A percentile compares a stretch with the other conserved stretches of the same genome.
These are phyloP conservation scores for Epizoanthus illoricatus DNA, from an alignment of 92 coral and sea anemone genomes.

Conservation along the genomic window DNA sequence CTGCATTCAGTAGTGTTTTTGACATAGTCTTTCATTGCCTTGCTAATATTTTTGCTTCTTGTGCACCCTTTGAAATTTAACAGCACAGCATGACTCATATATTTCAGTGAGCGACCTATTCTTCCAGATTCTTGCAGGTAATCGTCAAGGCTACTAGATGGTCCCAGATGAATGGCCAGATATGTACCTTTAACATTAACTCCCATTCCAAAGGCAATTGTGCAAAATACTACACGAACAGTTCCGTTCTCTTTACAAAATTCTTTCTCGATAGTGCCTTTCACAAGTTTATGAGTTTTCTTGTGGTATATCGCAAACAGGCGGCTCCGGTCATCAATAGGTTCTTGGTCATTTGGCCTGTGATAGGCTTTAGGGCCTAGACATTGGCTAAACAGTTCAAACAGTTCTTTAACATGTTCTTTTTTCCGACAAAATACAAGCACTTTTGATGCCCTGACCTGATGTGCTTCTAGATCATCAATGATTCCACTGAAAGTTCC, in stretches of 20 bases:
- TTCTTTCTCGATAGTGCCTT: constrained; percentile 40
- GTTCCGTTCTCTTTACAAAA: constrained; percentile 45
- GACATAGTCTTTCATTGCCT: constrained; percentile 43
- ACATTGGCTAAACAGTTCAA: constrained; percentile 33
- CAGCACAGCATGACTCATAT: constrained; percentile 46
- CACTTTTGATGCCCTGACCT: constrained; percentile 40
- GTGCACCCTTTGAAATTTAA: constrained; percentile 41
- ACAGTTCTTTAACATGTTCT: constrained; percentile 46
- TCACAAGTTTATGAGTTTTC: constrained; percentile 47
- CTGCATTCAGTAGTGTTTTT: constrained; percentile 23
- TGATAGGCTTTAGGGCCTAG: constrained; percentile 27
- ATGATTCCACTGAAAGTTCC: constrained; percentile 27
- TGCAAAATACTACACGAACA: constrained; percentile 51
- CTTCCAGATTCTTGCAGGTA: constrained; percentile 51
- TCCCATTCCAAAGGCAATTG: constrained; percentile 57
- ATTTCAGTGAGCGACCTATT: constrained; percentile 34
- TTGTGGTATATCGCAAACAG: constrained; percentile 58
- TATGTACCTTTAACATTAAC: constrained; percentile 40
- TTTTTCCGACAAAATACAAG: constrained; percentile 46
- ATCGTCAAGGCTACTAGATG: constrained; percentile 38
- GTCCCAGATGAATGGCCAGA: constrained; percentile 46
- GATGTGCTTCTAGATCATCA: constrained; percentile 24
- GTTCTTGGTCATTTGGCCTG: constrained; percentile 36
- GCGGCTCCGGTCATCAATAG: constrained; percentile 41
- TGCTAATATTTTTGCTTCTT: constrained; percentile 39